phyloP scores from a whole-genome alignment of 2,888 invertebrate species.

The Synanthedon vespiformis region DNA sequence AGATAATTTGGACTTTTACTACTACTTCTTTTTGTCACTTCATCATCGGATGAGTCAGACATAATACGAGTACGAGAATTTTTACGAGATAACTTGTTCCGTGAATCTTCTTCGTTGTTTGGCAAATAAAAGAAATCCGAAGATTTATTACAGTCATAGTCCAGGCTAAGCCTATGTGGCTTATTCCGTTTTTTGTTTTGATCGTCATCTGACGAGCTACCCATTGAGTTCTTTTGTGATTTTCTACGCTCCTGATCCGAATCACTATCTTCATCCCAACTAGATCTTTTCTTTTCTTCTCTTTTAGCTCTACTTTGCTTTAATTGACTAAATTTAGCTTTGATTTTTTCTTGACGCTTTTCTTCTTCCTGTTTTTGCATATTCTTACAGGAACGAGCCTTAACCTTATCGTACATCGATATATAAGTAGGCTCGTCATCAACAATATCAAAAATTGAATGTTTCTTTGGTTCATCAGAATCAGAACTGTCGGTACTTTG shows the following conservation, averaged over 20 bases:
- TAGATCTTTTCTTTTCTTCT: constrained; percentile 90
- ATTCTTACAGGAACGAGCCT: constrained; percentile 92
- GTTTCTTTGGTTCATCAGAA: constrained; percentile 87
- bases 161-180: constrained; percentile 44
- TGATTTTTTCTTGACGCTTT: constrained; percentile 85
- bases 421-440: constrained; percentile 92
- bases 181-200: constrained; percentile 63
- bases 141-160: constrained; percentile 54
- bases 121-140: constrained; percentile 61
- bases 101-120: constrained; percentile 60
- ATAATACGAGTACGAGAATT: constrained; percentile 79
- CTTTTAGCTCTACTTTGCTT: constrained; percentile 89
- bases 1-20: constrained; percentile 45
- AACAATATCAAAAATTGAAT: constrained; percentile 91
- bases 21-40: constrained; percentile 65
- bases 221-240: constrained; percentile 50
- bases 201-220: constrained; percentile 70
- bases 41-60: constrained; percentile 84
- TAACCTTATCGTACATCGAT: constrained; percentile 98
- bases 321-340: constrained; percentile 89
- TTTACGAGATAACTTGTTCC: constrained; percentile 73
- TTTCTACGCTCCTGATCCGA: constrained; percentile 66
- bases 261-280: constrained; percentile 90
- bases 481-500: constrained; percentile 78
- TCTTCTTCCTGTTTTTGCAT: constrained; percentile 93